A percentile compares a stretch with the other conserved stretches of the same genome.
These are phyloP conservation scores for Alauda arvensis DNA, from an alignment of 2,797 vertebrate species.

Conservation along the genomic window DNA sequence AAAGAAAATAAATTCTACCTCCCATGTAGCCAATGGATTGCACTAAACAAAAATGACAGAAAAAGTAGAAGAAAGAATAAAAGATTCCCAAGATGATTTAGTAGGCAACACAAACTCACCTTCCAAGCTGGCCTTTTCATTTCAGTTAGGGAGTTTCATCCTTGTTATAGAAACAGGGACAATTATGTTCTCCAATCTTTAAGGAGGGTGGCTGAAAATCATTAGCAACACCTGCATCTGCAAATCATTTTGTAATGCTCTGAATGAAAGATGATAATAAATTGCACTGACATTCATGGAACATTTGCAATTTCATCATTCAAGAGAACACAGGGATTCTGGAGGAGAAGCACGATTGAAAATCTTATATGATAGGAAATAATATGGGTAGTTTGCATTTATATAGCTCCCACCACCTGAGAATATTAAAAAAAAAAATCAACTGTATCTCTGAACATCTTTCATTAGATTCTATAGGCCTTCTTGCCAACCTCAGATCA, in stretches of 20 bases:
- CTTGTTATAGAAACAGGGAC: constrained; percentile 28
- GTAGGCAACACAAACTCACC: neutral
- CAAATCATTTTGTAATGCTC: constrained; percentile 57
- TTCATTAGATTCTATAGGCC: neutral
- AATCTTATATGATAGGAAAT: constrained; percentile 45
- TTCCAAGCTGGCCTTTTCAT: constrained; percentile 13
- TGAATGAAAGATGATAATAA: constrained; percentile 59
- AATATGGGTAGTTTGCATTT: constrained; percentile 53
- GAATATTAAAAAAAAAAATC: constrained; percentile 12
- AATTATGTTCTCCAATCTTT: constrained; percentile 14
- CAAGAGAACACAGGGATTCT: constrained; percentile 41
- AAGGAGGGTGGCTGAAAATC: constrained; percentile 39
- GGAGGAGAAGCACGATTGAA: constrained; percentile 10
- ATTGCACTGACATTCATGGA: constrained; percentile 58
- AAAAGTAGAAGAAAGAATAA: neutral
- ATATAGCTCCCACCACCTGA: constrained; percentile 40
- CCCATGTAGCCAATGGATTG: neutral
- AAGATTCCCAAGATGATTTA: neutral
- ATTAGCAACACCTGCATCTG: constrained; percentile 57
- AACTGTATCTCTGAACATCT: constrained; percentile 6
- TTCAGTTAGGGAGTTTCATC: constrained; percentile 13
- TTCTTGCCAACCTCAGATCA: neutral
- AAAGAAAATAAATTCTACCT: neutral
- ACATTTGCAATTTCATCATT: constrained; percentile 56
- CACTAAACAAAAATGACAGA: neutral